Evolutionary conservation across 1,140 invertebrate species (phyloP), one percentile per base, ranked within the genome.

Genomic region (Odontomachus brunneus): DNA sequence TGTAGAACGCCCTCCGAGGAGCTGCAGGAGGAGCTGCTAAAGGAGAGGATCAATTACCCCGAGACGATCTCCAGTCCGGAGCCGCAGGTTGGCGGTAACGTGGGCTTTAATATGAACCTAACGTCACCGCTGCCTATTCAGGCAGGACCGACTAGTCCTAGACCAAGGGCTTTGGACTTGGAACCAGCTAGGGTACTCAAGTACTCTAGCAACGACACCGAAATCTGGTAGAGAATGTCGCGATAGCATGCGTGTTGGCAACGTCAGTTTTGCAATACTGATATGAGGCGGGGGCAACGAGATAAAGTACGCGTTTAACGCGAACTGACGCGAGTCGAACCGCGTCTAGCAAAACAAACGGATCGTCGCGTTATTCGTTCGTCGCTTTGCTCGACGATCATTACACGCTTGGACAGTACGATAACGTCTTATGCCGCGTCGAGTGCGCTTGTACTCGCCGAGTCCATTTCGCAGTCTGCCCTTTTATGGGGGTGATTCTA

Each of bases 31-130:
- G 96, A 96, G 87, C 92, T 97, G 71, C 92, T 96, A 55, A 95
- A 95, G 57, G 96, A 96, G 87, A 94, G 95, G 88, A 96, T 96
- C 62, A 96, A 96, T 93, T 97, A 97, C 92, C 96, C 96, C 0
- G 94, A 96, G 51, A 95, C 95, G 2, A 95, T 96, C 2, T 95
- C 95, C 3, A 94, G 92, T 84, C 93, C 93, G 2, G 92, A 93
- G 60, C 92, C 95, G 86, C 83, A 93, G 91, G 91, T 92, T 91
- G 71, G 89, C 81, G 62, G 78, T 33, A 87, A 85, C 51, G 38
- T 82, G 11, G 88, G 90, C 81, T 86, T 93, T 67, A 81, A 93
- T 84, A 53, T 89, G 90, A 86, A 87, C 87, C 38, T 88, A 85
- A 86, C 72, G 85, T 73, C 89, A 84, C 74, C 91, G 78, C 24